Evolutionary conservation across 2,113 vertebrate species (phyloP).

Genomic region (Tyto alba): DNA sequence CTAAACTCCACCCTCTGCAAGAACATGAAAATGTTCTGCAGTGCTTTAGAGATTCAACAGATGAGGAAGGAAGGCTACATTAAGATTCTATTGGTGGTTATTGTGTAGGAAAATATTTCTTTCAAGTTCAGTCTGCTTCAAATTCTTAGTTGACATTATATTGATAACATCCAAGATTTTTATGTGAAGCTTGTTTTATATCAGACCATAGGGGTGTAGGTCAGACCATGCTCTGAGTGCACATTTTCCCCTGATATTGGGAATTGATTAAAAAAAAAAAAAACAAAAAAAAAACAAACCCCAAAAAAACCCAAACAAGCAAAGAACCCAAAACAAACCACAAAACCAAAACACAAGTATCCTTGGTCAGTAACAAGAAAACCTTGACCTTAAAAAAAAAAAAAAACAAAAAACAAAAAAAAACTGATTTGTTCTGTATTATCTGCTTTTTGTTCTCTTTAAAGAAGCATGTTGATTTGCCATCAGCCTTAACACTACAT

Average conservation of each 20-base stretch:
- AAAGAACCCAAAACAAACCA: too few relatives aligned
- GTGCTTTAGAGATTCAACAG: neutral
- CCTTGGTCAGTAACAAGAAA: neutral
- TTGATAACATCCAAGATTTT: neutral
- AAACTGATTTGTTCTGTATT: neutral
- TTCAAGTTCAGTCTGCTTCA: neutral
- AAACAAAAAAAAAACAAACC: too few relatives aligned
- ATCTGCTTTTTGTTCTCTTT: neutral
- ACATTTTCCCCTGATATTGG: neutral
- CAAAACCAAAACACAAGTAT: neutral
- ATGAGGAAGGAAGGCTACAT: neutral
- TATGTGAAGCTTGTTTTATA: neutral
- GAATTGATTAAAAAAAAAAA: neutral
- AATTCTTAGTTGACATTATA: neutral
- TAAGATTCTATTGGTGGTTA: neutral
- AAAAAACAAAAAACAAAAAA: too few relatives aligned
- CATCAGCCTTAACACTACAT: neutral
- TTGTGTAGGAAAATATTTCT: neutral
- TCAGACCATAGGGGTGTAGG: neutral
- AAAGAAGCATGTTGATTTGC: neutral
- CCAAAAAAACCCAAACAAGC: neutral
- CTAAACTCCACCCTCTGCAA: neutral
- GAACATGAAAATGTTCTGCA: accelerated
- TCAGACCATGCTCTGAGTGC: neutral
- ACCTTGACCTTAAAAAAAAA: neutral